Evolutionary conservation across 2,797 vertebrate genomes (phyloP).

Genomic region (Nyctibius grandis): DNA sequence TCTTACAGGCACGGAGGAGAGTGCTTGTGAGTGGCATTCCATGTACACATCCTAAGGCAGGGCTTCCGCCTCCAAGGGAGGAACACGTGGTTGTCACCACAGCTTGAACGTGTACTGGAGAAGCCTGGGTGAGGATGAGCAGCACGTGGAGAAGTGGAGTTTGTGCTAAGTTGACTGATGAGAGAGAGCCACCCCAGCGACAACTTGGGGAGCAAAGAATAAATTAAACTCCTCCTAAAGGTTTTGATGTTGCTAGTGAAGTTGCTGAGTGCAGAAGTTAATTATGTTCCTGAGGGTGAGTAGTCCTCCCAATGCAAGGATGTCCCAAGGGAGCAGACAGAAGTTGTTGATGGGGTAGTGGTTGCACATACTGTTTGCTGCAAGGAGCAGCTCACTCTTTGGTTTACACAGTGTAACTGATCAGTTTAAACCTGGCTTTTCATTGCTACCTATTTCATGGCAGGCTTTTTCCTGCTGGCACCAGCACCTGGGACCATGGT

Average conservation of each 20-base stretch:
- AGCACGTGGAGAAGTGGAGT: background rate
- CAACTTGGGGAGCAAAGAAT: background rate
- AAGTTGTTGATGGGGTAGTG: background rate
- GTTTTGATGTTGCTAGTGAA: background rate
- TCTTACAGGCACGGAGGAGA: background rate
- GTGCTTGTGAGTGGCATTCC: background rate
- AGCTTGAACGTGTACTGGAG: background rate
- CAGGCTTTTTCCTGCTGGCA: background rate
- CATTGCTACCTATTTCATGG: background rate
- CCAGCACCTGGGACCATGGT: too few relatives aligned
- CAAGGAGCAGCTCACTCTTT: background rate
- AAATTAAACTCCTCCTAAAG: background rate
- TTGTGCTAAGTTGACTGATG: background rate
- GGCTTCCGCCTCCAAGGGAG: background rate
- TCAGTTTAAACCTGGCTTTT: background rate
- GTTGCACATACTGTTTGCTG: background rate
- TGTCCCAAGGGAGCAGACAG: background rate
- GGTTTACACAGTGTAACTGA: background rate
- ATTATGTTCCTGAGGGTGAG: background rate
- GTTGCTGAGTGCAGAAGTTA: background rate
- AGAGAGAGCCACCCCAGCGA: fast-evolving
- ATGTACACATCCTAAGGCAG: background rate
- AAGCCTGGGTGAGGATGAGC: background rate
- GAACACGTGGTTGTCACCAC: fast-evolving
- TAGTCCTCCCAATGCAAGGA: background rate